Evolutionary conservation across 2,888 invertebrate genomes (phyloP), one percentile per base, ranked within the genome.

Genomic region (Athripsodes cinereus): DNA sequence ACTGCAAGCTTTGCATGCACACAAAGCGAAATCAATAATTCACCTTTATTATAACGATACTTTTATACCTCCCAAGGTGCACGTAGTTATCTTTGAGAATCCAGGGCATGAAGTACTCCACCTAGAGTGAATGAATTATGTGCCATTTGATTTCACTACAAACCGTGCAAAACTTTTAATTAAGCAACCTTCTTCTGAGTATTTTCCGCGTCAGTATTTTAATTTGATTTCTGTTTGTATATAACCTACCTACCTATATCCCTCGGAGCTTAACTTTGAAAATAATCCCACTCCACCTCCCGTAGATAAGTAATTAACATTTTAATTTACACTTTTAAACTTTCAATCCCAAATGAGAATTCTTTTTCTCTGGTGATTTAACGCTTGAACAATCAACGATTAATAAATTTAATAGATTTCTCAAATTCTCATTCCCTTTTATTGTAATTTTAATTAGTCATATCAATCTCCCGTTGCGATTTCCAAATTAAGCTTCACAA

Each of bases 321-420:
- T 40, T 40, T n/a, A 40, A 40, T 40, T 40, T 40, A 40, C 40
- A 40, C 40, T 40, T 16, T 40, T 40, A n/a, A 40, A 40, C n/a
- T 40, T 40, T 40, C 40, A 40, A 40, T 16, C 16, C n/a, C 16
- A n/a, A 40, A 40, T 16, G 16, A 40, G 40, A 40, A 3, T 40
- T 40, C 16, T 40, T 40, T n/a, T 26, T 26, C 26, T 26, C 26
- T 26, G 26, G 26, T 26, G 26, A 26, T 26, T 26, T 26, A 26
- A 26, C 10, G 26, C 26, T 26, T 26, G 26, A 26, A 26, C 5
- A 26, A 26, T 26, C 26, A 26, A 26, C 26, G 26, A 26, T 26
- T 26, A 26, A 26, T 26, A 26, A 26, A 26, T 26, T 26, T 26
- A 26, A 26, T 26, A 26, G 26, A 26, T 26, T 26, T 26, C 26